These are phyloP conservation scores for Labia minor DNA, from an alignment of 2,888 invertebrate genomes.

Conservation along the genomic window DNA sequence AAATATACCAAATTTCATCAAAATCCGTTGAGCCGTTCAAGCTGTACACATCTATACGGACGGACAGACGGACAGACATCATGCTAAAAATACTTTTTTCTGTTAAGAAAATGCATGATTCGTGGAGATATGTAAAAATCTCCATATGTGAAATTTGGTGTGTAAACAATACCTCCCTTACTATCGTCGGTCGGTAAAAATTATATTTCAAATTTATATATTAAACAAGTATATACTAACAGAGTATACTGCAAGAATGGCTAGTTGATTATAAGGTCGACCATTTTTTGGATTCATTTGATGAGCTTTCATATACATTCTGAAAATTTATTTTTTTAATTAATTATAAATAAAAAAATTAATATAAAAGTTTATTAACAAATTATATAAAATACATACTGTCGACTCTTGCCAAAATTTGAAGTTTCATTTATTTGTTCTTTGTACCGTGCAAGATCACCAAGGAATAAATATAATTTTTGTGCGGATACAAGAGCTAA, in stretches of 20 bases:
- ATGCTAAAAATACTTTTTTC: too few relatives aligned
- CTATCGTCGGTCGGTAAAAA: too few relatives aligned
- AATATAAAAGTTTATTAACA: conserved; percentile 19
- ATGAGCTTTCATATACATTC: conserved; percentile 88
- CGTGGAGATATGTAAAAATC: too few relatives aligned
- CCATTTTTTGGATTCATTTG: conserved; percentile 91
- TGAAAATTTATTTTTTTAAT: too few relatives aligned
- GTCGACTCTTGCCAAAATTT: conserved; percentile 67
- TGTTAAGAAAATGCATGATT: too few relatives aligned
- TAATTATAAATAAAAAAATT: conserved; percentile 28
- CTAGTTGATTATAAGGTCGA: conserved; percentile 88
- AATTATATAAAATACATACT: conserved; percentile 39
- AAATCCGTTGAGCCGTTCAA: too few relatives aligned
- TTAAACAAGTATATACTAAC: conserved; percentile 43
- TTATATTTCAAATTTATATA: too few relatives aligned
- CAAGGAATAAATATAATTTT: conserved; percentile 77
- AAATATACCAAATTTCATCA: too few relatives aligned
- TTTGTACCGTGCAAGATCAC: conserved; percentile 84
- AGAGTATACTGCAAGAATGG: conserved; percentile 72
- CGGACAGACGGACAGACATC: too few relatives aligned
- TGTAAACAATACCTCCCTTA: too few relatives aligned
- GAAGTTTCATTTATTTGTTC: conserved; percentile 71
- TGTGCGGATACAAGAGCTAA: conserved; percentile 76
- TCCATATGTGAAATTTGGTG: too few relatives aligned
- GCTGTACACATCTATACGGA: too few relatives aligned